A percentile compares a stretch with the other conserved stretches of the same genome.
phyloP scores from a whole-genome alignment of 1,140 invertebrate genomes.

The Cyclina sinensis region DNA sequence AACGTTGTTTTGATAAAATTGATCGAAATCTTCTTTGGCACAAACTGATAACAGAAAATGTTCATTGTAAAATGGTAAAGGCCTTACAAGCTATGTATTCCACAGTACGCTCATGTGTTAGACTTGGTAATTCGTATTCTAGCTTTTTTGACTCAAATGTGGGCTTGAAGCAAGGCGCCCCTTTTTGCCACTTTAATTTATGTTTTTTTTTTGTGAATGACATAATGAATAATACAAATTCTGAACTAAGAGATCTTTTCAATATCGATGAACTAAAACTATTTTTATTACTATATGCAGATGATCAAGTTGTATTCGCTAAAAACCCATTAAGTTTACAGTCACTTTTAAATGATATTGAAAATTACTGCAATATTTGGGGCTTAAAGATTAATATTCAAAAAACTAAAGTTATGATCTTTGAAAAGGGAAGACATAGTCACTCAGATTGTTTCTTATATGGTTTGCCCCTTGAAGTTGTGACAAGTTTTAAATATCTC shows the following conservation, averaged over 20 bases:
- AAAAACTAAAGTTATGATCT: too few species aligned
- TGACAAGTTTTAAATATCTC: constrained; percentile 22
- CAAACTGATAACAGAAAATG: background rate
- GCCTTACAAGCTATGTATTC: background rate
- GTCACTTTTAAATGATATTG: constrained; percentile 16
- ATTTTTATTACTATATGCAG: constrained; percentile 16
- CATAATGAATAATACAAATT: constrained; percentile 13
- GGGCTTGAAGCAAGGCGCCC: background rate
- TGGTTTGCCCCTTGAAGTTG: background rate
- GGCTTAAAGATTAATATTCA: constrained; percentile 13
- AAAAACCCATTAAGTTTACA: background rate
- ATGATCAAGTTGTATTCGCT: constrained; percentile 29
- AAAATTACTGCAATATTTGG: constrained; percentile 19
- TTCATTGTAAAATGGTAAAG: background rate
- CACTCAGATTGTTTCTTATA: background rate
- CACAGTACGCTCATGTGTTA: background rate
- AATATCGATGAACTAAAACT: constrained; percentile 32
- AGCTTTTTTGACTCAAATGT: background rate
- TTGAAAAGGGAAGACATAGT: background rate
- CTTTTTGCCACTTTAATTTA: too few species aligned
- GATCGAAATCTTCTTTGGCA: background rate
- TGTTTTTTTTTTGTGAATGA: constrained; percentile 52
- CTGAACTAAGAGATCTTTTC: constrained; percentile 1
- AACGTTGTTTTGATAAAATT: background rate
- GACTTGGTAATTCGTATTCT: background rate